phyloP scores from a whole-genome alignment of 2,888 invertebrate species.

The Bimastos eiseni region DNA sequence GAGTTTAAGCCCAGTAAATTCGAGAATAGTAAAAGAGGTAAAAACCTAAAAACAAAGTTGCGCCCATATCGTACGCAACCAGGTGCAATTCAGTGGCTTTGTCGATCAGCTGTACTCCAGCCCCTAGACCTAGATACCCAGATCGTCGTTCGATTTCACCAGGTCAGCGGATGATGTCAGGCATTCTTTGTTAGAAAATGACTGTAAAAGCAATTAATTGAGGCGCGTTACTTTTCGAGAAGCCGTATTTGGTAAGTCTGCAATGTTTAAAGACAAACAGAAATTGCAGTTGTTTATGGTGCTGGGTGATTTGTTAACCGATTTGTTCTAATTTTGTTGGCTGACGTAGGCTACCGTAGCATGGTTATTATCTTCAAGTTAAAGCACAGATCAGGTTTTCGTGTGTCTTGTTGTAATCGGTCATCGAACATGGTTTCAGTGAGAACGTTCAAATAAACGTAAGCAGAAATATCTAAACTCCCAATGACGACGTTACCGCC shows the following conservation, averaged over 20 bases:
- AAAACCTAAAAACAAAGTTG: background rate
- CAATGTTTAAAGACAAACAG: background rate
- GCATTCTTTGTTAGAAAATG: constrained; percentile 13
- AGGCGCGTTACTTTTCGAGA: background rate
- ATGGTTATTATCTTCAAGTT: background rate
- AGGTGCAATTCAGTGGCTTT: background rate
- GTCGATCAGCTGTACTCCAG: background rate
- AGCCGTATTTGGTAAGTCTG: background rate
- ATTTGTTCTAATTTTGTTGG: background rate
- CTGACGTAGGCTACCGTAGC: background rate
- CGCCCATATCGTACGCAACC: background rate
- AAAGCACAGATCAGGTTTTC: background rate
- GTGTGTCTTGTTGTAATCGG: background rate
- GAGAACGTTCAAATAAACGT: background rate
- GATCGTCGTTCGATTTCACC: background rate
- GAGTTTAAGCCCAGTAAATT: too few species aligned
- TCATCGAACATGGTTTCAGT: background rate
- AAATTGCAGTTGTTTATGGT: background rate
- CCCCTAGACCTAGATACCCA: background rate
- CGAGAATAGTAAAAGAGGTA: background rate
- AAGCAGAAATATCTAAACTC: background rate
- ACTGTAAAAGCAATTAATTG: background rate
- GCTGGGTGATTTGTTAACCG: background rate
- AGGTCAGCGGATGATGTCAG: constrained; percentile 13
- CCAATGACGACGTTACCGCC: background rate